Conservation (phyloP, 2,888 invertebrate species). For the Himalopsyche japonica region DNA sequence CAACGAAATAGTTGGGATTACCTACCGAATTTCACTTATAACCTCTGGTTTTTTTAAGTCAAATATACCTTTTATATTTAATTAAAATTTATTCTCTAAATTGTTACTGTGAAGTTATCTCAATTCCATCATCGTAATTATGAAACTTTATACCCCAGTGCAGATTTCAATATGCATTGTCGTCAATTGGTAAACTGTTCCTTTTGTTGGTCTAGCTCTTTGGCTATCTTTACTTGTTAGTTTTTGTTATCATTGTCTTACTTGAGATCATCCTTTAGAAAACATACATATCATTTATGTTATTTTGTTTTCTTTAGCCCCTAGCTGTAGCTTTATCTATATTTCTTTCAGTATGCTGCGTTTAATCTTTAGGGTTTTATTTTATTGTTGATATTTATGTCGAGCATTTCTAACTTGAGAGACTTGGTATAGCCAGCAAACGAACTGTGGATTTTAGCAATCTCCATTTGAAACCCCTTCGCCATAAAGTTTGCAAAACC, state of each 20-base stretch:
- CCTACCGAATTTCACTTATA: too few relatives aligned
- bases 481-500: neutral
- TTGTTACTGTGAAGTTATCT: too few relatives aligned
- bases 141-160: too few relatives aligned
- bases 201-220: neutral
- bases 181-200: neutral
- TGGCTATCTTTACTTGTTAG: neutral
- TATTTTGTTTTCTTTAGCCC: neutral
- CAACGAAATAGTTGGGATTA: too few relatives aligned
- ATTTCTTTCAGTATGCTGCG: neutral
- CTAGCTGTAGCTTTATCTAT: neutral
- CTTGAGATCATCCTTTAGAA: neutral
- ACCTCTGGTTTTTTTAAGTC: too few relatives aligned
- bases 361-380: neutral
- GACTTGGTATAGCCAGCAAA: too few relatives aligned
- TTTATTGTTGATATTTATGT: neutral
- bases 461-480: too few relatives aligned
- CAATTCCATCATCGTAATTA: too few relatives aligned
- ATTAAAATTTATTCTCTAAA: too few relatives aligned
- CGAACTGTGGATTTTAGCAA: too few relatives aligned
- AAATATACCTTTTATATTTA: too few relatives aligned
- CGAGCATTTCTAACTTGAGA: neutral
- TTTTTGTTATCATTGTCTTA: neutral
- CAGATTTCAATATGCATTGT: neutral
- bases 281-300: neutral